Base-by-base conservation (phyloP, 2,113 vertebrate species). In the Lasiurus borealis region DNA sequence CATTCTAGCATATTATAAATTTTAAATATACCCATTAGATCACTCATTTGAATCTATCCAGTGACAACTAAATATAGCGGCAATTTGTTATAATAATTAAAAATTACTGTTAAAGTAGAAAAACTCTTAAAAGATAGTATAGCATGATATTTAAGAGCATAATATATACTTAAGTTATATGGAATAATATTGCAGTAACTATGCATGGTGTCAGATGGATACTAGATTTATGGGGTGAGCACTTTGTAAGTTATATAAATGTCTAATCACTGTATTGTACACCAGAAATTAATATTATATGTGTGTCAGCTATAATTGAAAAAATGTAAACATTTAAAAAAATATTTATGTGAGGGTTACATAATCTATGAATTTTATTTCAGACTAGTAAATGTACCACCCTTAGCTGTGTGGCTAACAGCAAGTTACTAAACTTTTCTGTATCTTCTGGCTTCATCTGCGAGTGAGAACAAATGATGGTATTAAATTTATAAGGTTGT, bases 11-110 rank as follows among this genome's bases (percentile, higher is more conserved):
- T 27, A 52, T 50, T 50, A 59, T 64, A 44, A 8, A 84, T n/a
- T 95, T 71, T 62, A 88, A 88, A 40, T 92, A 62, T 54, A 66
- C 36, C 64, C 40, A 15, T 85, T 54, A 92, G 46, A n/a, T 81
- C 46, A 85, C 31, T 80, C 31, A 81, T 48, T 66, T 73, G 16
- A 85, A 52, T 84, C 23, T 73, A 75, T 44, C 11, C 19, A 50
- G 27, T 9, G 31, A 85, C 15, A 75, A n/a, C 46, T 48, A 12
- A 72, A 78, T 64, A 36, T 36, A 15, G 25, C 29, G 66, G 34
- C 54, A 44, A 8, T 75, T 85, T 85, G 8, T 85, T 71, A 23
- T 62, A 40, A 69, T 73, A 16, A 69, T 40, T 62, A 5, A 44
- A 52, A 81, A 72, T 64, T 80, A 44, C 11, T 64, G 15, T 66